Evolutionary conservation across 2,888 invertebrate species (phyloP), one percentile per base, ranked within the genome.

Genomic region (Thera britannica): DNA sequence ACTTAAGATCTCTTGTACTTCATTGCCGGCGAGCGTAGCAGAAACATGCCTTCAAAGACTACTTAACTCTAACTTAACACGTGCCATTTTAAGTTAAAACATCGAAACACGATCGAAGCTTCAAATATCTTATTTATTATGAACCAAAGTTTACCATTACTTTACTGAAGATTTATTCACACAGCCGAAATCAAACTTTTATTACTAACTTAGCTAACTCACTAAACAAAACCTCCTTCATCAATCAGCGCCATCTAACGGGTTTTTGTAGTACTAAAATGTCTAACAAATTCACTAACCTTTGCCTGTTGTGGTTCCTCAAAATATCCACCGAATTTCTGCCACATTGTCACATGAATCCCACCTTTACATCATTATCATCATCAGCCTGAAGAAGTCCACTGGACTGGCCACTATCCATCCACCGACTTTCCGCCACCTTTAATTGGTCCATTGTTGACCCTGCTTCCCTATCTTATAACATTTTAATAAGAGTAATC

Each of bases 1-100:
- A 93, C 93, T 90, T 81, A 93, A 93, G 93, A 93, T 93, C 93
- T 93, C 93, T 93, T 91, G 93, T 85, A 86, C 90, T 92, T 90
- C 89, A 87, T 84, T 90, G 93, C 92, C 93, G 89, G 77, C 81
- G 86, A 81, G 87, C 83, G 85, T 81, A 83, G 85, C 89, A 82
- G 82, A 75, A 84, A 77, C 86, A 83, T 79, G 77, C 78, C 84
- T 86, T 89, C 87, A 86, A 87, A 87, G 85, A 75, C 73, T 72
- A 63, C 67, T 67, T 77, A 49, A 41, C 44, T 75, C 68, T 57
- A 65, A 68, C 70, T 76, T 71, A 67, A 49, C 52, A 34, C 41
- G 73, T 75, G 75, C 75, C 77, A 77, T 77, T 70, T 55, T 66
- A 65, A 51, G 62, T 61, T 58, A 51, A 23, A 41, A 41, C 54